phyloP scores from a whole-genome alignment of 2,113 vertebrate species.

The Sylvia atricapilla region DNA sequence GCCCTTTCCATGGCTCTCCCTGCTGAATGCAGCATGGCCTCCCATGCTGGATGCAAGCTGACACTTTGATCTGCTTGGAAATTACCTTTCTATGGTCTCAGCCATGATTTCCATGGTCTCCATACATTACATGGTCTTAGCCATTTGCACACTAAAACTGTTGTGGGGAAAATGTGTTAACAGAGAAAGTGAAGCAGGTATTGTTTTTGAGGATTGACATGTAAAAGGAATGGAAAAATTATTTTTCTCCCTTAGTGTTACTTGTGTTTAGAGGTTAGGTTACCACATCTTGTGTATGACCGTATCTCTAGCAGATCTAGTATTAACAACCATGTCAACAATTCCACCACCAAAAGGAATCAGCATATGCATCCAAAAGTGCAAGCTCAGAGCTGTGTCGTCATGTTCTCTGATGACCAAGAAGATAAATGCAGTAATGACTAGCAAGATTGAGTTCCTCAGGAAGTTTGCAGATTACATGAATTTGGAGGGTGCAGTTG shows the following conservation, averaged over 20 bases:
- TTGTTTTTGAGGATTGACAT: not conserved
- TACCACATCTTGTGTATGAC: not conserved
- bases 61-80: not conserved
- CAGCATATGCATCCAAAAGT: not conserved
- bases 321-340: not conserved
- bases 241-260: not conserved
- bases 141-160: not conserved
- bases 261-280: not conserved
- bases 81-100: not conserved
- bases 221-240: not conserved
- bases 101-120: too few species aligned
- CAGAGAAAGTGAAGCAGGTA: not conserved
- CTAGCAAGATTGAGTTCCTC: fast-evolving
- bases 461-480: not conserved
- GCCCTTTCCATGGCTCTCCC: not conserved
- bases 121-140: too few species aligned
- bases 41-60: not conserved
- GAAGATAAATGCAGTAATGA: not conserved
- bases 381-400: not conserved
- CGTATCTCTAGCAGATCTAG: not conserved
- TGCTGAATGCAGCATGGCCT: not conserved
- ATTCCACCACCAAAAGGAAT: not conserved
- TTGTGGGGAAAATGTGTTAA: not conserved
- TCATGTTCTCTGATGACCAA: not conserved
- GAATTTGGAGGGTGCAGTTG: not conserved